phyloP scores from a whole-genome alignment of 92 coral and sea anemone genomes.

The Hydrozoanthus gracilis region DNA sequence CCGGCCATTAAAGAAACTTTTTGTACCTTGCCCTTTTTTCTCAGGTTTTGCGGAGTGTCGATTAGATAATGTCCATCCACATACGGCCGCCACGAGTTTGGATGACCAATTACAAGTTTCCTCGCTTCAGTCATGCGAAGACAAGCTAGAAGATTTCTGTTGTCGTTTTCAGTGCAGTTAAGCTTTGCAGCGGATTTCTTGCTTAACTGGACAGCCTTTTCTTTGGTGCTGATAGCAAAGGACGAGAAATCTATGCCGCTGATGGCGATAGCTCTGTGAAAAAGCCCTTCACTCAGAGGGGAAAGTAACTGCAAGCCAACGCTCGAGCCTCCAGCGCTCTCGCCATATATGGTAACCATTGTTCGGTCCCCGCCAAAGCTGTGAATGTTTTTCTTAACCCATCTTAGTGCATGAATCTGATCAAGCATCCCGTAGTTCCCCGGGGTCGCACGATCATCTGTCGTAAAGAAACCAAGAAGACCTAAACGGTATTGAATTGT shows the following conservation, averaged over 20 bases:
- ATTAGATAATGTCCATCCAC: slow-evolving; percentile 70
- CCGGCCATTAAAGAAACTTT: slow-evolving; percentile 72
- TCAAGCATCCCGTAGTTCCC: slow-evolving; percentile 93
- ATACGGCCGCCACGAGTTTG: slow-evolving; percentile 78
- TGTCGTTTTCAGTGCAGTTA: slow-evolving; percentile 59
- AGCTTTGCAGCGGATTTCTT: slow-evolving; percentile 45
- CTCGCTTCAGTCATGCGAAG: slow-evolving; percentile 68
- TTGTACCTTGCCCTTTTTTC: slow-evolving; percentile 70
- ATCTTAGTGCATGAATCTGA: slow-evolving; percentile 79
- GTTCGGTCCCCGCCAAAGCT: slow-evolving; percentile 80
- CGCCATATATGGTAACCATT: slow-evolving; percentile 87
- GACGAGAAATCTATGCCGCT: slow-evolving; percentile 84
- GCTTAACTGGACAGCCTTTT: slow-evolving; percentile 62
- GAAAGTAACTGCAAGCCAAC: slow-evolving; percentile 79
- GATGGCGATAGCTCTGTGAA: slow-evolving; percentile 79
- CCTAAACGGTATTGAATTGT: slow-evolving; percentile 91
- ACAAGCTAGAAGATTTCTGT: slow-evolving; percentile 55
- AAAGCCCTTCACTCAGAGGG: slow-evolving; percentile 76
- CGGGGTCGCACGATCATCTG: slow-evolving; percentile 75
- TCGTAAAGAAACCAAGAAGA: slow-evolving; percentile 80
- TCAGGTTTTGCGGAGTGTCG: slow-evolving; percentile 73
- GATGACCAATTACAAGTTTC: not conserved
- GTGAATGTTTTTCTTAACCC: slow-evolving; percentile 78
- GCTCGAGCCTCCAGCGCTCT: slow-evolving; percentile 91
- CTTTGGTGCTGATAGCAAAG: slow-evolving; percentile 58